Percentiles rank a stretch among this genome's conserved stretches.
phyloP scores from a whole-genome alignment of 1,140 invertebrate genomes.

The Zaprionus davidi region DNA sequence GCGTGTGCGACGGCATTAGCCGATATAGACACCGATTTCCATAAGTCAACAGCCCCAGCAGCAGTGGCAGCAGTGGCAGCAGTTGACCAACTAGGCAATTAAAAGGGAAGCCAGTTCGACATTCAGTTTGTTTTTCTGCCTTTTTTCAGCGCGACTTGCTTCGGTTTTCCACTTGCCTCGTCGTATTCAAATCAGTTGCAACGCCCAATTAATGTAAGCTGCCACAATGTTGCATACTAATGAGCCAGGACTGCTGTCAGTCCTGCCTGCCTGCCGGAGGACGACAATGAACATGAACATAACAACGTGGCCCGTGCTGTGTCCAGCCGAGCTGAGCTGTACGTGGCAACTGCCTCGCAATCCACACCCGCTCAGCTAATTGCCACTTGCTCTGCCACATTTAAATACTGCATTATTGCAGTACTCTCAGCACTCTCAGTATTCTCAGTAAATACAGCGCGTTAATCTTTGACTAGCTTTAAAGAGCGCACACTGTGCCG shows the following conservation, averaged over 20 bases:
- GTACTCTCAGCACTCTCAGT: not conserved
- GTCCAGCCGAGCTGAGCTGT: not conserved
- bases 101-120: constrained; percentile 37
- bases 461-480: constrained; percentile 1
- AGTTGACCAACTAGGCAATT: constrained; percentile 57
- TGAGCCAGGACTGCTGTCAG: constrained; percentile 47
- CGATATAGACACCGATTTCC: constrained; percentile 78
- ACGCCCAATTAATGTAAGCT: constrained; percentile 82
- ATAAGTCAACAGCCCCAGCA: constrained; percentile 71
- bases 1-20: constrained; percentile 71
- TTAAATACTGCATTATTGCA: not conserved
- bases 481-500: not conserved
- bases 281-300: constrained; percentile 26
- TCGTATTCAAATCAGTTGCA: constrained; percentile 83
- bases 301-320: constrained; percentile 23
- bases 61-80: not conserved
- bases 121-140: constrained; percentile 13
- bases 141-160: constrained; percentile 11
- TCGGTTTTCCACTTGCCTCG: constrained; percentile 24
- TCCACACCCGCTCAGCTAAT: not conserved
- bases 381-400: not conserved
- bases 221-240: constrained; percentile 81
- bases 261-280: not conserved
- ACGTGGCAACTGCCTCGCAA: not conserved
- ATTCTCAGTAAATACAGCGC: not conserved